These are phyloP conservation scores for Hydrolagus colliei DNA, from an alignment of 2,797 vertebrate genomes.

Conservation along the genomic window DNA sequence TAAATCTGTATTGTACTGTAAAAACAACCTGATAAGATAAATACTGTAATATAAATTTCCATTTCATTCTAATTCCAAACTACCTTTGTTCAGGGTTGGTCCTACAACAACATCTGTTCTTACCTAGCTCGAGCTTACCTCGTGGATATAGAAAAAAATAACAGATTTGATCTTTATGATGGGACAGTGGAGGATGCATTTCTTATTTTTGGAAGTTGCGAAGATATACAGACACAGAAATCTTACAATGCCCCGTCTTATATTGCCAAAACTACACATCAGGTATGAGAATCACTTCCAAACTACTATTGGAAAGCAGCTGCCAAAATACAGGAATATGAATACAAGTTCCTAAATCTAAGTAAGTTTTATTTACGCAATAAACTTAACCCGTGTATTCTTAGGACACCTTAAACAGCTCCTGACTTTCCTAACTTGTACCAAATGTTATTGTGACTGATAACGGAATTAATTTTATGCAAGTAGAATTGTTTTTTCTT, in stretches of 20 bases:
- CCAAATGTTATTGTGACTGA: too few relatives aligned
- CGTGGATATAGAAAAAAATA: slow-evolving; percentile 43
- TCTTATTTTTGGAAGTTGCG: slow-evolving; percentile 49
- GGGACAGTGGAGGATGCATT: slow-evolving; percentile 46
- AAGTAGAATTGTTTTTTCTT: too few relatives aligned
- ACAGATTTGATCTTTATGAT: slow-evolving; percentile 47
- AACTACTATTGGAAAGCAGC: background rate
- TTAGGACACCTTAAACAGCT: too few relatives aligned
- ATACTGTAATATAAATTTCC: slow-evolving; percentile 19
- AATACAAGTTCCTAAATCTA: background rate
- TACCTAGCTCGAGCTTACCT: slow-evolving; percentile 44
- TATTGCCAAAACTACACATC: slow-evolving; percentile 50
- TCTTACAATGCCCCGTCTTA: slow-evolving; percentile 47
- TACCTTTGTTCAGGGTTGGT: slow-evolving; percentile 44
- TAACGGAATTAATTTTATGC: too few relatives aligned
- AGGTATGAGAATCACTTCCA: slow-evolving; percentile 42
- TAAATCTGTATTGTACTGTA: too few relatives aligned
- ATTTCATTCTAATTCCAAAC: slow-evolving; percentile 5
- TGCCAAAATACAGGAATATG: background rate
- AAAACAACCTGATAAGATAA: background rate
- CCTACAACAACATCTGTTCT: slow-evolving; percentile 44
- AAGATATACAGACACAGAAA: slow-evolving; percentile 46
- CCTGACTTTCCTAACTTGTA: too few relatives aligned
- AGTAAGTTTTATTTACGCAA: too few relatives aligned
- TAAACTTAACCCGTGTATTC: too few relatives aligned